phyloP scores from a whole-genome alignment of 92 coral and sea anemone genomes.

The Phymanthus crucifer region DNA sequence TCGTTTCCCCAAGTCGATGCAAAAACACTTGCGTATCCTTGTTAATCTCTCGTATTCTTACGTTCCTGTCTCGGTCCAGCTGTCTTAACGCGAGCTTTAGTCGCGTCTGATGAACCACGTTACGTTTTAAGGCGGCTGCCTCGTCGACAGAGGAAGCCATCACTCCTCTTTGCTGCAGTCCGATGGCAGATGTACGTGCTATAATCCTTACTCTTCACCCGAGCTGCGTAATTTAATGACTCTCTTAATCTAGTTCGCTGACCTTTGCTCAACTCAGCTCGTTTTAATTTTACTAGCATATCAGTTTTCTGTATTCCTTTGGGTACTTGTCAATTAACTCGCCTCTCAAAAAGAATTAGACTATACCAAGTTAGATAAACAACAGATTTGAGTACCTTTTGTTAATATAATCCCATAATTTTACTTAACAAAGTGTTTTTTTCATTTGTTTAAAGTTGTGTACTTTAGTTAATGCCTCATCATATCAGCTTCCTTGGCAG shows the following conservation, averaged over 20 bases:
- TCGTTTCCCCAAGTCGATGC: slow-evolving; percentile 51
- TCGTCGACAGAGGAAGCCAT: slow-evolving; percentile 79
- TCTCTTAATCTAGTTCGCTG: not conserved
- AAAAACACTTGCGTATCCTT: slow-evolving; percentile 81
- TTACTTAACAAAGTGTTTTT: not conserved
- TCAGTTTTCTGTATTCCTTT: not conserved
- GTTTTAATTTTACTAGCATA: slow-evolving; percentile 1
- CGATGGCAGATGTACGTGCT: not conserved
- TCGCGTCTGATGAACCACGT: slow-evolving; percentile 79
- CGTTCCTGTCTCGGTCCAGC: slow-evolving; percentile 67
- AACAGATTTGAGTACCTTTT: not conserved
- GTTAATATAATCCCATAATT: not conserved
- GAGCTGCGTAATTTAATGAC: not conserved
- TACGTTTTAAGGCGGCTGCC: slow-evolving; percentile 72
- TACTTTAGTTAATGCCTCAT: not conserved
- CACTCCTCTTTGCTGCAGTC: not conserved
- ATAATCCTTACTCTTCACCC: not conserved
- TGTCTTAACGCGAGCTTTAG: slow-evolving; percentile 68
- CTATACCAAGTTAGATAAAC: not conserved
- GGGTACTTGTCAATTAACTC: not conserved
- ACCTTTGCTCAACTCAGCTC: not conserved
- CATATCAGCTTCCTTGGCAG: not conserved
- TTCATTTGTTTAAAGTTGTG: not conserved
- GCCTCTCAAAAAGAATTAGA: not conserved
- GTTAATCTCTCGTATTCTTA: slow-evolving; percentile 69